Evolutionary conservation across 2,113 vertebrate genomes (phyloP).

Genomic region (Myrmecophaga tridactyla): DNA sequence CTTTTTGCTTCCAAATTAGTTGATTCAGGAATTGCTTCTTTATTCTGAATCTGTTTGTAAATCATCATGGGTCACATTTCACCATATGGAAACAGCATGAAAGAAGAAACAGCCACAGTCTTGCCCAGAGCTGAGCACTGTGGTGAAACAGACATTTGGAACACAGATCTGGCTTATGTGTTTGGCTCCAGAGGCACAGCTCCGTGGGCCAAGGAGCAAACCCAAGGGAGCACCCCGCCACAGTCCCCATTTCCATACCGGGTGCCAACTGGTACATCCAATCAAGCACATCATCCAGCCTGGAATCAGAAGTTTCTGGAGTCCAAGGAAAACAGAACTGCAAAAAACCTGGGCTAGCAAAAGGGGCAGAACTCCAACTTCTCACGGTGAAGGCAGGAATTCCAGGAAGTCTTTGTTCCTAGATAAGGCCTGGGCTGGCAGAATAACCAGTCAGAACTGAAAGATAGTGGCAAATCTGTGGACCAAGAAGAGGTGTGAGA

Average conservation of each 20-base stretch:
- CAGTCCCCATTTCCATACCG: background rate
- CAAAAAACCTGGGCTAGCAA: background rate
- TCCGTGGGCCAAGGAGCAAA: background rate
- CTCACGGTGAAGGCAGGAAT: background rate
- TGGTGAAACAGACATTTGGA: background rate
- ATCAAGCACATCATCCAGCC: background rate
- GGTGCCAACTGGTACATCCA: background rate
- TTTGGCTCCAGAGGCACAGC: background rate
- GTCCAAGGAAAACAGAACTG: conserved; percentile 27
- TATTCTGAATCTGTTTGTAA: background rate
- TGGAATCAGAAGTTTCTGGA: background rate
- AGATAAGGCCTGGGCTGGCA: background rate
- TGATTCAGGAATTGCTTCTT: background rate
- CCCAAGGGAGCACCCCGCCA: background rate
- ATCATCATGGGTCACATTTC: background rate
- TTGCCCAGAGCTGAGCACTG: background rate
- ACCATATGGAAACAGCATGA: background rate
- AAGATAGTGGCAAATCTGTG: background rate
- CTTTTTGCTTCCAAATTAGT: background rate
- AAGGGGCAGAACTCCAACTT: background rate
- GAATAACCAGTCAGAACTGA: background rate
- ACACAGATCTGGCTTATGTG: background rate
- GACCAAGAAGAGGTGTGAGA: background rate
- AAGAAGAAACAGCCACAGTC: background rate
- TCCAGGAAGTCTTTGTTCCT: background rate